These are phyloP conservation scores for Rousettus madagascariensis DNA, from an alignment of 2,797 vertebrate species.

Conservation along the genomic window DNA sequence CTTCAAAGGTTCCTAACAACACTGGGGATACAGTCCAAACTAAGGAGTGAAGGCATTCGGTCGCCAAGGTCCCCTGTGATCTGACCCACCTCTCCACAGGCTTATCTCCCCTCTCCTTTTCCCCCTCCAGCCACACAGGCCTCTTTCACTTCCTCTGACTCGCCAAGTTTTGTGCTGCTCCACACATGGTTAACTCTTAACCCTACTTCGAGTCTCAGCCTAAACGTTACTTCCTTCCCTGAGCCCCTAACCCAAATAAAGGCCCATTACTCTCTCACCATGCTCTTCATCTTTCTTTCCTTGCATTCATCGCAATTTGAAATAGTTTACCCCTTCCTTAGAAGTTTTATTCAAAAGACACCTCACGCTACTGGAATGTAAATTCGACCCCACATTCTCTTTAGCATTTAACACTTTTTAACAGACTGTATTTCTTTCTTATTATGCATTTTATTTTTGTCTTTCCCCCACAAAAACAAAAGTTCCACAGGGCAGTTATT, in stretches of 20 bases:
- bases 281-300: not conserved
- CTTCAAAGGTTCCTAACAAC: slow-evolving; percentile 39
- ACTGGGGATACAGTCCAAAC: not conserved
- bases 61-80: not conserved
- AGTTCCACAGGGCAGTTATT: not conserved
- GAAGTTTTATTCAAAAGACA: not conserved
- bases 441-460: not conserved
- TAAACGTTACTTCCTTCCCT: slow-evolving; percentile 4
- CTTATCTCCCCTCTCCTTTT: not conserved
- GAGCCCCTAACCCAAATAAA: slow-evolving; percentile 26
- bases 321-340: slow-evolving; percentile 35
- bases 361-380: not conserved
- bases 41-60: not conserved
- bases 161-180: not conserved
- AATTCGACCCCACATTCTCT: not conserved
- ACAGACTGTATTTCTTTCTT: not conserved
- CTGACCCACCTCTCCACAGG: not conserved
- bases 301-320: not conserved
- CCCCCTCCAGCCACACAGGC: not conserved
- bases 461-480: not conserved
- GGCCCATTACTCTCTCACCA: not conserved
- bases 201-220: not conserved
- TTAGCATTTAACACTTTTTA: not conserved
- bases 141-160: slow-evolving; percentile 75
- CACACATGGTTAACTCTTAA: slow-evolving; percentile 58